Base-by-base conservation (phyloP, 2,888 invertebrate species). In the Orchesella flavescens region DNA sequence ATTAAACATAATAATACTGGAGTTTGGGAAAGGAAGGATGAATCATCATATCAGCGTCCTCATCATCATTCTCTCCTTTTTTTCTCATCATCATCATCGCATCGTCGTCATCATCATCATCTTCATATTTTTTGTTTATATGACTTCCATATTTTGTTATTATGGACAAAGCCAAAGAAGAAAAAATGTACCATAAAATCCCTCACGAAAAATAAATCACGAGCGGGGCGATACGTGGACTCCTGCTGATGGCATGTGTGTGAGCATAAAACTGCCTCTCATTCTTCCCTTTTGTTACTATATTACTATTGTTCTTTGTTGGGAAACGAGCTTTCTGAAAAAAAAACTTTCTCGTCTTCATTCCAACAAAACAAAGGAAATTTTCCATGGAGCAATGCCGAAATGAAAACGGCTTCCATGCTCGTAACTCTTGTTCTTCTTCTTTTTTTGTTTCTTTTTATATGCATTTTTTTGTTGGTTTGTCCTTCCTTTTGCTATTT, bases 161-260 rank as follows among this genome's bases (percentile, higher is more conserved):
- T 68, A 21, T 43, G 46, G 23, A 46, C 53, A 72, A 72, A 55
- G 46, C 43, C 17, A 66, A 79, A 44, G 44, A 59, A 21, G 68
- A 63, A 66, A 81, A 79, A 81, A 81, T 68, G 74, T 68, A 49
- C 59, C 68, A 57, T 74, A 66, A 74, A 81, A 68, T 81, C 73
- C 68, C 68, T 63, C 24, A 74, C 74, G 74, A 74, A 74, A 81
- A 61, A 81, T 81, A 81, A 81, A 81, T 81, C 80, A 81, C 59
- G 34, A 49, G 68, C 15, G 24, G 63, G 57, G 73, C 57, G 74
- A 24, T 59, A 68, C 59, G 44, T 68, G 74, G 74, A 61, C 68
- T 80, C 73, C 79, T 80, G 79, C 73, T 80, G 79, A 1, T 80
- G 79, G 79, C 79, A 80, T 80, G 72, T 80, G 73, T 73, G 73